Evolutionary conservation across 2,797 vertebrate species (phyloP).

Genomic region (Simalia tracyae): DNA sequence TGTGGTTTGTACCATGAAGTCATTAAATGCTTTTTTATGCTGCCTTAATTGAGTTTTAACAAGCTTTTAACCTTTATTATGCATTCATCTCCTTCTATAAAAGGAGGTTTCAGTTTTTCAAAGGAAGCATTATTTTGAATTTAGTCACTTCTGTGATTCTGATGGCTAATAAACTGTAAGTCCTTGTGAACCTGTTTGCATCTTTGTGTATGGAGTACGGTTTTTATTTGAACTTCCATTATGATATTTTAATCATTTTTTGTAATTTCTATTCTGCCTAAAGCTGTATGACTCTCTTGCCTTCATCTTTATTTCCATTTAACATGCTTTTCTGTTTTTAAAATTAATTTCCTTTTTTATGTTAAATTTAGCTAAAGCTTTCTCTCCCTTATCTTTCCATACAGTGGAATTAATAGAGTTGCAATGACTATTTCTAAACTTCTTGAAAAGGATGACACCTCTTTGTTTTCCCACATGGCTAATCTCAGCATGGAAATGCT

Average conservation of each 20-base stretch:
- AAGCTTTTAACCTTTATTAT: background rate
- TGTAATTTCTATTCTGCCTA: background rate
- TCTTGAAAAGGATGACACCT: background rate
- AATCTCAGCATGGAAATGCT: background rate
- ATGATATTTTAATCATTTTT: background rate
- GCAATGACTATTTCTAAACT: background rate
- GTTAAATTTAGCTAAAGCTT: background rate
- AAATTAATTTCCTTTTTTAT: background rate
- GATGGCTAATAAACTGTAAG: background rate
- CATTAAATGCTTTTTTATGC: background rate
- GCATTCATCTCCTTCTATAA: background rate
- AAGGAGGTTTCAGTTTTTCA: background rate
- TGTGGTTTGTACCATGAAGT: background rate
- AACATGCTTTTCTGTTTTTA: background rate
- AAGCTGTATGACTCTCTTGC: background rate
- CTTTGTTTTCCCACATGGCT: background rate
- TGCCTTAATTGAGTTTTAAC: background rate
- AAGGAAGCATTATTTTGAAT: background rate
- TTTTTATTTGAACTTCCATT: background rate
- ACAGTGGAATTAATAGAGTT: background rate
- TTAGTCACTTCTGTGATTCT: background rate
- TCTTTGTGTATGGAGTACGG: background rate
- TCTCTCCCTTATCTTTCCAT: background rate
- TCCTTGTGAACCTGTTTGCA: background rate
- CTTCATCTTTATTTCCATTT: conserved; percentile 3